Conservation (phyloP, 2,888 invertebrate species). For the Ornithoptera priamus region DNA sequence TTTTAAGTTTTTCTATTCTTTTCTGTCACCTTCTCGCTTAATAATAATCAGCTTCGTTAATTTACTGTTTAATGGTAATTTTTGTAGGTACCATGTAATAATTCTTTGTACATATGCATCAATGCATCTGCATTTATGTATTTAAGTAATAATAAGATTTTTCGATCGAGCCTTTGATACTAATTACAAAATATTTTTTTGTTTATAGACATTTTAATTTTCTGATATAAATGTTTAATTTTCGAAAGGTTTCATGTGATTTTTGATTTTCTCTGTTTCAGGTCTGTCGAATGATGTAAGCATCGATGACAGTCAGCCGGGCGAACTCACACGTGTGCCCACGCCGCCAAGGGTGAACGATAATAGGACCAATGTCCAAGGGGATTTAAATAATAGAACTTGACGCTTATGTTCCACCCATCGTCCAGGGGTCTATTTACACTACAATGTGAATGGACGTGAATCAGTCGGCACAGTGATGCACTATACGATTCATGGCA, state of each 20-base stretch:
- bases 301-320: conserved; percentile 47
- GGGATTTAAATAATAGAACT: conserved; percentile 71
- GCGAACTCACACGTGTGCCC: conserved; percentile 52
- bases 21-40: neutral
- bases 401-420: conserved; percentile 43
- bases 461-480: conserved; percentile 22
- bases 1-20: neutral
- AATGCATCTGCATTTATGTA: no score
- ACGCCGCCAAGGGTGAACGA: conserved; percentile 44
- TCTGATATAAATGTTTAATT: neutral
- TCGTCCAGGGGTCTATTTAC: conserved; percentile 50
- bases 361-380: conserved; percentile 64
- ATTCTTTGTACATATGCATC: no score
- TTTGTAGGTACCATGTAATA: no score
- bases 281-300: conserved; percentile 43
- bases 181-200: neutral
- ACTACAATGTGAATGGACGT: conserved; percentile 48
- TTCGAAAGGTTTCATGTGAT: conserved; percentile 10
- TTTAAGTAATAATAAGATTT: no score
- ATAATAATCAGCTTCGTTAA: neutral
- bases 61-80: no score
- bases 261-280: conserved; percentile 42
- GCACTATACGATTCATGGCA: conserved; percentile 28
- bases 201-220: neutral
- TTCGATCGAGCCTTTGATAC: neutral